Base-by-base conservation (phyloP, 2,797 vertebrate genomes). In the Lagodon rhomboides region DNA sequence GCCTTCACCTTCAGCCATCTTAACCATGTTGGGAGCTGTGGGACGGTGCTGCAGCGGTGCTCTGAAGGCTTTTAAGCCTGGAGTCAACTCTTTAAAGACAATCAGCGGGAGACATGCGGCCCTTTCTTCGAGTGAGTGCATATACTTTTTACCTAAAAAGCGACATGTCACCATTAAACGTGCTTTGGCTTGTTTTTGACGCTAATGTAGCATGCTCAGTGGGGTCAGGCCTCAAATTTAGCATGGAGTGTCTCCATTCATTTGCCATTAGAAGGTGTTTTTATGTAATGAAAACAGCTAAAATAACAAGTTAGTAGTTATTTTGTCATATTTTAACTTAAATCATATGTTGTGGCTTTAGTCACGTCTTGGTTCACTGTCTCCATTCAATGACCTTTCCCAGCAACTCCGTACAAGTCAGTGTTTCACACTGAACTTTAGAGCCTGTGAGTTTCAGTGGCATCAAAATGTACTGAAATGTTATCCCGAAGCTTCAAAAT, bases 1-100 rank as follows among this genome's bases (percentile, higher is more conserved):
- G 54, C 64, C 89, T 85, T 94, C 91, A 92, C 92, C 90, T 94
- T 93, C 92, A 93, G 92, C 93, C 93, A 93, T 94, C 87, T 94
- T 91, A 83, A 92, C 60, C 66, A 94, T 93, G 94, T 79, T 95
- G 59, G 90, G 85, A 16, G 84, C 86, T n/a, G 92, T 92, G 60
- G 90, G 92, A 89, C 90, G 91, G 51, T 88, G 88, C 79, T 92
- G 92, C 77, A 84, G 87, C 3, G 91, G 90, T 41, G 89, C 83
- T 80, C 76, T 93, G 68, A 88, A 88, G 83, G 90, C 88, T 67
- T 73, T 92, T 2, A 94, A 91, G 75, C 92, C 92, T 12, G 91
- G 85, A 22, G 63, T 92, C 44, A 89, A 76, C 63, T 68, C 92
- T 15, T 68, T 94, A 11, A 94, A 92, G 79, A 77, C 87, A 7